Base-by-base conservation (phyloP, 2,113 vertebrate genomes). In the Garra rufa region DNA sequence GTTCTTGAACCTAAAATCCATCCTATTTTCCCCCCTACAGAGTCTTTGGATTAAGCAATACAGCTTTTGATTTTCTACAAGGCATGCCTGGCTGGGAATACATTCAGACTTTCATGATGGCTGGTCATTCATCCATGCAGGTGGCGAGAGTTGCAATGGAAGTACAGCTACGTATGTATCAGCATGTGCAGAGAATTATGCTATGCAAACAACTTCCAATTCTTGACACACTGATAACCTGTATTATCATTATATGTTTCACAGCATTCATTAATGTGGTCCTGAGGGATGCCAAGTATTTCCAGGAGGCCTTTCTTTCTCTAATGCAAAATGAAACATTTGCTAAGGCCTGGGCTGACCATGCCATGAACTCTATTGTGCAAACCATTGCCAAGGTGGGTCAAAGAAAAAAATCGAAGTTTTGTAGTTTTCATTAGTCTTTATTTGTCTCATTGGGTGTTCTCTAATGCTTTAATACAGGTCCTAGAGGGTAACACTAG, bases 111-210 rank as follows among this genome's bases (percentile, higher is more conserved):
- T 38, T 91, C 34, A 86, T 95, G 11, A 83, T 55, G 69, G 84
- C 57, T 11, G 83, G 76, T 3, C 91, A 91, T 44, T 86, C 91
- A 67, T 88, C 88, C 44, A 92, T 95, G 92, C 85, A 87, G 65
- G 14, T 86, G 43, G 88, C 67, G 0, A 89, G 80, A 48, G 52
- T 85, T 44, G 55, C 74, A 11, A 48, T 93, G 3, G 84, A 91
- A 2, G 83, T 70, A 26, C 83, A 89, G 44, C 52, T 90, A 71
- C 90, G 95, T 94, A 90, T 85, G 85, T 67, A 82, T 83, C 13
- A 50, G 26, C 38, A 50, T 48, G 6, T 55, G 15, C 3, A 48
- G 13, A 61, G 10, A 81, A 61, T 11, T 44, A 61, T 17, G 21
- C 1, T 13, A 44, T 44, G 70, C n/a, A 44, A 73, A 44, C 41